Evolutionary conservation across 2,113 vertebrate species (phyloP), one percentile per base, ranked within the genome.

Genomic region (Lepidiolamprologus cunningtoni): DNA sequence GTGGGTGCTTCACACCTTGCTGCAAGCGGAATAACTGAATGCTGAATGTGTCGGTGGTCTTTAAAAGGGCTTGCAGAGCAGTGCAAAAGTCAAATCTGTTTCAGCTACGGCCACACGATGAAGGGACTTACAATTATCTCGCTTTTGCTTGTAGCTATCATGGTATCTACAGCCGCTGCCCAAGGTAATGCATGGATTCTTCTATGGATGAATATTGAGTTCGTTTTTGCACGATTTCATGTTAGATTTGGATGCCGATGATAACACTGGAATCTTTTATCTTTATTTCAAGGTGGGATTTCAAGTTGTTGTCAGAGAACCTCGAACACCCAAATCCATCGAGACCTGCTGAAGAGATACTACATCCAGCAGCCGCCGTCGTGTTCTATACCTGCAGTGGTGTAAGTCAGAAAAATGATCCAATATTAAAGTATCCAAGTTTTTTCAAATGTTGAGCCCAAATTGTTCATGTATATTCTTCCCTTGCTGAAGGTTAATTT

Each of bases 371-470:
- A 14, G 2, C 40, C 1, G 2, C 14, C 87, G 0, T 2, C 89
- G 1, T 96, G 95, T 54, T 16, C 45, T 7, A 5, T 94, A 4
- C 0, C 55, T 0, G 95, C 88, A 79, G 94, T 96, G 19, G 93
- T 94, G 96, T 97, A 92, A 95, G 95, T 95, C 9, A 47, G 10
- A 9, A 35, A 23, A 4, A 47, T 10, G 8, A n/a, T 52, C 37
- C 45, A 17, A 5, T 16, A 2, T 54, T 47, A 9, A 4, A 35
- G n/a, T 57, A 17, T 84, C 13, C 3, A 12, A 5, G 4, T 54
- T n/a, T 42, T 5, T 55, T 19, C 0, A 87, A 40, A 50, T 7
- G 11, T 21, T 54, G 17, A 79, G 12, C 4, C 53, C 0, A n/a
- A 31, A 78, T 78, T 78, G 42, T 19, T 50, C 9, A 50, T n/a